Base-by-base conservation (phyloP, 1,140 invertebrate species). In the Drosophila albomicans region DNA sequence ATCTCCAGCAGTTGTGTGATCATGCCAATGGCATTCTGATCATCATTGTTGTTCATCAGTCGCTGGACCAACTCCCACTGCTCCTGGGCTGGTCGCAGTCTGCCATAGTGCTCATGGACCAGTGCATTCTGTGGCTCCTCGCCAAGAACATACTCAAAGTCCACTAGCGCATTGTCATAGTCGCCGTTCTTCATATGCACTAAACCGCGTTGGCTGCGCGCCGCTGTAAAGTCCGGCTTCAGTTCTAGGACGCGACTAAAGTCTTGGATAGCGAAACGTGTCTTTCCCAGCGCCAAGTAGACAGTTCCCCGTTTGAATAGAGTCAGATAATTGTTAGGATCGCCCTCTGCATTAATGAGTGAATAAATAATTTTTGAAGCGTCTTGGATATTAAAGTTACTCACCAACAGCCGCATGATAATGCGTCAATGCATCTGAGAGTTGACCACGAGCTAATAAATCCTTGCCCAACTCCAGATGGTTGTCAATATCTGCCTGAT, bases 331-430 rank as follows among this genome's bases (percentile, higher is more conserved):
- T 99, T 99, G 61, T 95, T 95, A 35, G 98, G 97, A 94, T 99
- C 99, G 13, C 96, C 97, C 93, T 99, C 98, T 99, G 93, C 4
- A 94, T 94, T 94, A 49, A 59, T 35, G 20, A 25, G 20, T 4
- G 20, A 3, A 25, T 25, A 8, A 2, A 32, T 20, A n/a, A n/a
- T n/a, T 7, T 16, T 6, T 38, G 3, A 16, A 48, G 20, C 4
- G 20, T 25, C 3, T 4, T 3, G 20, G 20, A 25, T 25, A 4
- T 48, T 16, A 48, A 4, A 48, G 7, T 28, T n/a, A 67, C 96
- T 94, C 93, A 99, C 98, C 98, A 89, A 99, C 97, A 80, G 99
- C 99, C 64, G 97, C 97, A 95, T 99, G 99, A 94, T 99, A 99
- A 92, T 99, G 98, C 52, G 97, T 97, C 28, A 99, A 93, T 1